Percentiles rank a stretch among this genome's conserved stretches.
Evolutionary conservation across 1,140 invertebrate species (phyloP).

Genomic region (Eriosoma lanigerum): DNA sequence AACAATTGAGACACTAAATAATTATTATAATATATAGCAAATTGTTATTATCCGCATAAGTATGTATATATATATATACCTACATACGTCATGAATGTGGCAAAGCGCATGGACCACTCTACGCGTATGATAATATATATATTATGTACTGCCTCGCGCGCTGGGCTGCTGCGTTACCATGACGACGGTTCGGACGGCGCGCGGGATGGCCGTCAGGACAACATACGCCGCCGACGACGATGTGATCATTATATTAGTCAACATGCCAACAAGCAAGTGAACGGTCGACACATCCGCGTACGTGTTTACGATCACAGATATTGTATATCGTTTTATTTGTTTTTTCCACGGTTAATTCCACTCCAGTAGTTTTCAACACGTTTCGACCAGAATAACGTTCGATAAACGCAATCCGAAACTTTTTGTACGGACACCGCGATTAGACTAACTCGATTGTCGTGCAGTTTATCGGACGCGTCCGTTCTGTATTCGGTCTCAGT

Average conservation of each 20-base stretch:
- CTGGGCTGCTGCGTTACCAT: slow-evolving; percentile 32
- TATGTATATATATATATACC: too few species aligned
- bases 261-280: slow-evolving; percentile 50
- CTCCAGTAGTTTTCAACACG: too few species aligned
- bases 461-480: neutral
- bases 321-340: too few species aligned
- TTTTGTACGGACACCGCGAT: neutral
- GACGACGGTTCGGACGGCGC: slow-evolving; percentile 21
- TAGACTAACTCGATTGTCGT: neutral
- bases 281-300: neutral
- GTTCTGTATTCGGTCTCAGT: neutral
- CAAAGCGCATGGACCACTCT: slow-evolving; percentile 47
- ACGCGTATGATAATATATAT: neutral
- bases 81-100: neutral
- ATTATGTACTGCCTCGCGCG: neutral
- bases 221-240: neutral
- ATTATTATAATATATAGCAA: too few species aligned
- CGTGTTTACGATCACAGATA: neutral
- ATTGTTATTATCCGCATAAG: slow-evolving; percentile 17
- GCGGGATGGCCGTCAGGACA: neutral
- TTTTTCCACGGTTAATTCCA: too few species aligned
- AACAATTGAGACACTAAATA: too few species aligned
- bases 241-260: slow-evolving; percentile 50
- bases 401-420: too few species aligned
- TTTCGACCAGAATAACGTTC: too few species aligned